Percentiles rank a stretch among this genome's conserved stretches.
Evolutionary conservation across 2,888 invertebrate genomes (phyloP).

Genomic region (Schrankia costaestrigalis): DNA sequence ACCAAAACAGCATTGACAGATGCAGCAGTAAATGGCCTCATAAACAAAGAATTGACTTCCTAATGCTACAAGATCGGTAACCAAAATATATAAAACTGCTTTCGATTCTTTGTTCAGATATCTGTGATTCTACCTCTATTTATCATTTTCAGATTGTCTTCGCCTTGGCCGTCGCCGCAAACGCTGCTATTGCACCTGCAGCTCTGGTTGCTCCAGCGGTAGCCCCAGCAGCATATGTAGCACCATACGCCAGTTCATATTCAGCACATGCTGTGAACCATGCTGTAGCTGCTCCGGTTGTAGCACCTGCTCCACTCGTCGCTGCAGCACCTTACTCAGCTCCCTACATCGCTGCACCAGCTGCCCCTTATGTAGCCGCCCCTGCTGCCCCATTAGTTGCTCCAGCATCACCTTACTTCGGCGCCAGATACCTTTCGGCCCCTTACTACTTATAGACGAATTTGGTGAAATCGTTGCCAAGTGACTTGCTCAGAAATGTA

Average conservation of each 20-base stretch:
- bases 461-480: slow-evolving; percentile 69
- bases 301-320: slow-evolving; percentile 58
- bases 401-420: slow-evolving; percentile 35
- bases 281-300: slow-evolving; percentile 85
- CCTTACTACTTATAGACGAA: slow-evolving; percentile 66
- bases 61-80: no score
- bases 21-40: no score
- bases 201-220: slow-evolving; percentile 82
- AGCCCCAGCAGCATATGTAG: slow-evolving; percentile 82
- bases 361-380: slow-evolving; percentile 34
- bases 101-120: no score
- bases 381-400: slow-evolving; percentile 36
- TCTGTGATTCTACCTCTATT: no score
- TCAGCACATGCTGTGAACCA: slow-evolving; percentile 88
- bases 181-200: slow-evolving; percentile 59
- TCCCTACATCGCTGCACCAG: slow-evolving; percentile 27
- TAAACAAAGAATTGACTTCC: no score
- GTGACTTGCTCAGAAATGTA: slow-evolving; percentile 71
- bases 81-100: no score
- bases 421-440: slow-evolving; percentile 53
- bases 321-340: slow-evolving; percentile 40
- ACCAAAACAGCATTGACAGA: no score
- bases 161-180: slow-evolving; percentile 56
- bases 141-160: slow-evolving; percentile 57
- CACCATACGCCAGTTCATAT: slow-evolving; percentile 88